Conservation (phyloP, 2,113 vertebrate species). For the Psilopogon haemacephalus region DNA sequence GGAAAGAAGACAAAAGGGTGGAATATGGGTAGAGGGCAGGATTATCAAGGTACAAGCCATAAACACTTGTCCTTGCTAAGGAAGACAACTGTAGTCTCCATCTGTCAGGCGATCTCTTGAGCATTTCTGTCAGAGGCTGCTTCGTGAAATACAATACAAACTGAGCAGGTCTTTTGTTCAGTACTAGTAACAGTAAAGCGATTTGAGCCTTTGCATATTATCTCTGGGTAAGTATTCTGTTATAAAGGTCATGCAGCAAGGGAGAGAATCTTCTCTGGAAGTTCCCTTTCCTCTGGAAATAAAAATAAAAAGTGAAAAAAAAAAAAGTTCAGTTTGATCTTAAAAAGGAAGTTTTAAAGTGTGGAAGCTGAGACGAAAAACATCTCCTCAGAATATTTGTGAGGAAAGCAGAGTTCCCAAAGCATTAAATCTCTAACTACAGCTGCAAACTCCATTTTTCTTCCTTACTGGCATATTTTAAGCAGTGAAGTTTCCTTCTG, state of each 20-base stretch:
- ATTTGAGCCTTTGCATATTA: background rate
- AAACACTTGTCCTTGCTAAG: background rate
- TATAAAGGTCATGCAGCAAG: background rate
- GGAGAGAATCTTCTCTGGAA: background rate
- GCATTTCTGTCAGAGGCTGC: background rate
- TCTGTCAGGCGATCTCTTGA: background rate
- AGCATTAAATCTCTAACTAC: background rate
- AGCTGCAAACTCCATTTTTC: background rate
- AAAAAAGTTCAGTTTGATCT: background rate
- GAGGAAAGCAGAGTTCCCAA: background rate
- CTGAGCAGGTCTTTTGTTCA: background rate
- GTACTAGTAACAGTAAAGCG: background rate
- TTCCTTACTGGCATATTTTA: background rate
- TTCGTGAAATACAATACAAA: background rate
- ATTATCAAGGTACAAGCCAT: background rate
- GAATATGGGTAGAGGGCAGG: background rate
- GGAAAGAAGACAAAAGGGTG: background rate
- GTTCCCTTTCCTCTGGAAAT: background rate
- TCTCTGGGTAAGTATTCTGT: background rate
- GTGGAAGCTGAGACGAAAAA: background rate
- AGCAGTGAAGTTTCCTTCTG: background rate
- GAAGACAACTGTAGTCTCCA: background rate
- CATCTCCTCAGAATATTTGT: background rate
- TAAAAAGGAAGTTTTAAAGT: background rate
- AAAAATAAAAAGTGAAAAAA: too few species aligned